Percentiles rank a stretch among this genome's conserved stretches.
Evolutionary conservation across 2,888 invertebrate species (phyloP).

Genomic region (Acrobasis consociella): DNA sequence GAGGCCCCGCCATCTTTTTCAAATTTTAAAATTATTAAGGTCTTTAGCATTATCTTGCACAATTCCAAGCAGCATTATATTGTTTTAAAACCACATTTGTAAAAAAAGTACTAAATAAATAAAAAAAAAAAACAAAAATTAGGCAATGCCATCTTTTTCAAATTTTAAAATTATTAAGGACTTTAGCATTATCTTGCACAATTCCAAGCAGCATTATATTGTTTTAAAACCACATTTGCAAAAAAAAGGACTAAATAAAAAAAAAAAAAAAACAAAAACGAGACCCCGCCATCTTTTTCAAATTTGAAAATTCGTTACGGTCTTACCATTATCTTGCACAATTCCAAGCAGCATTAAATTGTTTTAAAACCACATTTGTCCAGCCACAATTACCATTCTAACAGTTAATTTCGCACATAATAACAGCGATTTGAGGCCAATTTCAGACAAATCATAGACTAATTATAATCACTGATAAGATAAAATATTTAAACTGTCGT

Average conservation of each 20-base stretch:
- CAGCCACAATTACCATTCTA: slow-evolving; percentile 5
- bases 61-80: no score
- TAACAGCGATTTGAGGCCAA: slow-evolving; percentile 20
- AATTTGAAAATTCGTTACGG: neutral
- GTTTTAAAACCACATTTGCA: no score
- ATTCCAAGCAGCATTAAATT: neutral
- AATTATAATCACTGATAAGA: slow-evolving; percentile 24
- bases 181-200: neutral
- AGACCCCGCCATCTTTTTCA: no score
- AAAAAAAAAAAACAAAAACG: no score
- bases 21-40: neutral
- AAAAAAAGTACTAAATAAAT: no score
- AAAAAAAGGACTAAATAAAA: no score
- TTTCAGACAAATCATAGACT: slow-evolving; percentile 23
- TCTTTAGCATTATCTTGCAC: neutral
- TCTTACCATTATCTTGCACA: neutral
- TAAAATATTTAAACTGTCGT: slow-evolving; percentile 22
- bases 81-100: no score
- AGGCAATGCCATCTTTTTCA: no score
- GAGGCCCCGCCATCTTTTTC: no score
- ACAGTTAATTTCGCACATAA: slow-evolving; percentile 1
- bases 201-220: no score
- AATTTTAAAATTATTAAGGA: neutral
- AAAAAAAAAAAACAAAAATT: no score
- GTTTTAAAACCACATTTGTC: neutral